Evolutionary conservation across 2,797 vertebrate species (phyloP).

Genomic region (Spheniscus humboldti): DNA sequence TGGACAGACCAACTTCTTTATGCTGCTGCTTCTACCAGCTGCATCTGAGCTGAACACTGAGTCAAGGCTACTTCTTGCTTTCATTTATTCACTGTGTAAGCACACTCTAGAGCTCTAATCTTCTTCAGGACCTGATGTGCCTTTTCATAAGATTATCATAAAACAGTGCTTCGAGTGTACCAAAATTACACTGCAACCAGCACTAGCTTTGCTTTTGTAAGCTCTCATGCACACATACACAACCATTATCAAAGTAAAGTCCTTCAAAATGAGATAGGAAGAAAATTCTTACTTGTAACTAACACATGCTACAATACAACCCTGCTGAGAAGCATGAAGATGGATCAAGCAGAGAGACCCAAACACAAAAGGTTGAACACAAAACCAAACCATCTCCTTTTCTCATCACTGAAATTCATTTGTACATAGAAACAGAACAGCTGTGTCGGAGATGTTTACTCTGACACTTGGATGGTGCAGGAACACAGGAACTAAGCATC

Average conservation of each 20-base stretch:
- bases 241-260: neutral
- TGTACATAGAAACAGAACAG: neutral
- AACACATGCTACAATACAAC: neutral
- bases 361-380: neutral
- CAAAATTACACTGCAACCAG: neutral
- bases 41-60: neutral
- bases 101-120: neutral
- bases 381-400: neutral
- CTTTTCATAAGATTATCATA: neutral
- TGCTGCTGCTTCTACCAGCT: neutral
- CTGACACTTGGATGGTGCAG: neutral
- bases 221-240: accelerated
- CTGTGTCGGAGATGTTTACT: neutral
- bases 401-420: neutral
- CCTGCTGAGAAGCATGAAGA: neutral
- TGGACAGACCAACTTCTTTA: neutral
- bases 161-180: neutral
- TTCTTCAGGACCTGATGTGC: neutral
- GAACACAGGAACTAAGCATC: neutral
- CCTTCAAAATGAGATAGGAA: neutral
- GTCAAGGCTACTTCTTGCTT: neutral
- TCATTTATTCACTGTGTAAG: neutral
- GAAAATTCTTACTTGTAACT: neutral
- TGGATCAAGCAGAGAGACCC: neutral
- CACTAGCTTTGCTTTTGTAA: neutral